These are phyloP conservation scores for Malurus alboscapulatus DNA, from an alignment of 2,113 vertebrate genomes.

Conservation along the genomic window DNA sequence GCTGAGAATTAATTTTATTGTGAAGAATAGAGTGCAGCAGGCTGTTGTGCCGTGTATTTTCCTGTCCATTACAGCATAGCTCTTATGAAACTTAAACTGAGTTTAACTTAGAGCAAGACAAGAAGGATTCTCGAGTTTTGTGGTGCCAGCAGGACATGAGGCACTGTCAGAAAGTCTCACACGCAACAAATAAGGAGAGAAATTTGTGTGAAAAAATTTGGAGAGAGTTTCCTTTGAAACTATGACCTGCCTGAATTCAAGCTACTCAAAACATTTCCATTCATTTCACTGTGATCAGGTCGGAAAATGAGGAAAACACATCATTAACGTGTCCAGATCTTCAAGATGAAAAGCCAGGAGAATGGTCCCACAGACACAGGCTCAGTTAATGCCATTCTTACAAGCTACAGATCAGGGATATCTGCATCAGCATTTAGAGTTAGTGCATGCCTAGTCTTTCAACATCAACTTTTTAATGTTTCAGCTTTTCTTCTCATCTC, in stretches of 20 bases:
- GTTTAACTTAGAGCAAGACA: neutral
- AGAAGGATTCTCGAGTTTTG: conserved; percentile 22
- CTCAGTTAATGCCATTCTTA: neutral
- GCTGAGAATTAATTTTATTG: conserved; percentile 22
- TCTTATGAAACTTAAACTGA: conserved; percentile 15
- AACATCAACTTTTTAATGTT: neutral
- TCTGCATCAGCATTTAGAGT: neutral
- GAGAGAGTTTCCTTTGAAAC: conserved; percentile 11
- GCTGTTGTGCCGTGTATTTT: neutral
- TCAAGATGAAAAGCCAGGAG: neutral
- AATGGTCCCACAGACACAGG: neutral
- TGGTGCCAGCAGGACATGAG: neutral
- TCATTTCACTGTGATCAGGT: neutral
- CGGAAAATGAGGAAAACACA: neutral
- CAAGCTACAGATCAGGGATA: neutral
- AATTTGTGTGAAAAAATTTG: conserved; percentile 8
- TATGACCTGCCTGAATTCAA: neutral
- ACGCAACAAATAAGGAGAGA: neutral
- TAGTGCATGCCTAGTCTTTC: neutral
- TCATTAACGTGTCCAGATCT: neutral
- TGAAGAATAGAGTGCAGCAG: neutral
- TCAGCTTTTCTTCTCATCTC: neutral
- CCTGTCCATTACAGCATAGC: neutral
- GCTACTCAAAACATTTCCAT: neutral
- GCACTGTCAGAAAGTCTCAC: neutral